Evolutionary conservation across 35 echinoderm and acorn worm genomes (phyloP).

Genomic region (Chiridota heheva): DNA sequence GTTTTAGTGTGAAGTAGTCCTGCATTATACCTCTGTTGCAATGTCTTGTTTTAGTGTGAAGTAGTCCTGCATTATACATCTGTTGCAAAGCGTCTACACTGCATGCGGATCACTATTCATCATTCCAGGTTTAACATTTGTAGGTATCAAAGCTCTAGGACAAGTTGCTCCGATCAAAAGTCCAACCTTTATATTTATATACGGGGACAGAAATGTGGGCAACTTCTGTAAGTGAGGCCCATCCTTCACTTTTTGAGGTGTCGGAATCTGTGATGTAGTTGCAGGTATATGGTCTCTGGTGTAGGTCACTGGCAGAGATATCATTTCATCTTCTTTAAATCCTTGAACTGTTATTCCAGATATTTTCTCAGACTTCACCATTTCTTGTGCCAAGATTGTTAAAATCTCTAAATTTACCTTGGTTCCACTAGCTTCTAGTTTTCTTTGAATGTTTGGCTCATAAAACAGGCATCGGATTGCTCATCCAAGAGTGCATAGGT

Average conservation of each 20-base stretch:
- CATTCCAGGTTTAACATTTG: slow-evolving; percentile 34
- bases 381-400: slow-evolving; percentile 36
- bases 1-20: too few species aligned
- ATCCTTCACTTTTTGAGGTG: slow-evolving; percentile 37
- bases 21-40: too few species aligned
- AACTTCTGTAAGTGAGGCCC: slow-evolving; percentile 55
- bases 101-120: slow-evolving; percentile 44
- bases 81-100: too few species aligned
- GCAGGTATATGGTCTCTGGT: slow-evolving; percentile 60
- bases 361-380: slow-evolving; percentile 31
- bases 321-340: slow-evolving; percentile 20
- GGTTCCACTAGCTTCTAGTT: slow-evolving; percentile 22
- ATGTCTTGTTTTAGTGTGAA: too few species aligned
- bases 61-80: too few species aligned
- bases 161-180: slow-evolving; percentile 71
- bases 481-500: slow-evolving; percentile 25
- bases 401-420: slow-evolving; percentile 46
- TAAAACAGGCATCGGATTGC: slow-evolving; percentile 24
- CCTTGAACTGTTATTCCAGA: slow-evolving; percentile 41
- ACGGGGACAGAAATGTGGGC: background rate
- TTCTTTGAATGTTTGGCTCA: slow-evolving; percentile 11
- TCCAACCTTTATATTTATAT: slow-evolving; percentile 52
- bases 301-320: slow-evolving; percentile 44
- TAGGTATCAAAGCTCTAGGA: slow-evolving; percentile 44
- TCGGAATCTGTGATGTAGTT: slow-evolving; percentile 62